A percentile compares a stretch with the other conserved stretches of the same genome.
These are phyloP conservation scores for Rhabdophis nuchalis DNA, from an alignment of 2,797 vertebrate species.

Conservation along the genomic window DNA sequence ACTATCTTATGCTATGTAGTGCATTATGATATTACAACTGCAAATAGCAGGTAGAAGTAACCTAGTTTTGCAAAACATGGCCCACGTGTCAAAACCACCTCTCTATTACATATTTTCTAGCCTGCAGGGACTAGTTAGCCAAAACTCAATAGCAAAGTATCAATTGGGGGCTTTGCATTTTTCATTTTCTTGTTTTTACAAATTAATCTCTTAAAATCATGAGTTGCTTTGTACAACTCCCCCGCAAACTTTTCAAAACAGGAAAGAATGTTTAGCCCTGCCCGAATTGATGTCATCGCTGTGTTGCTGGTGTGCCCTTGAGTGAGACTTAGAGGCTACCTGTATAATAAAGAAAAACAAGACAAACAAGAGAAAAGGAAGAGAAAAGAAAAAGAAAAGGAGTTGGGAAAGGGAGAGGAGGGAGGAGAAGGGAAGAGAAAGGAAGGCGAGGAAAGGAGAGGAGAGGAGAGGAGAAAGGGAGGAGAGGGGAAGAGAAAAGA, in stretches of 20 bases:
- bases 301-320: not conserved
- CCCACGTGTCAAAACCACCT: not conserved
- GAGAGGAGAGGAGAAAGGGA: too few species aligned
- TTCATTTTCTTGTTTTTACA: not conserved
- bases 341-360: not conserved
- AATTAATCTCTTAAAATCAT: not conserved
- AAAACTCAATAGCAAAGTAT: not conserved
- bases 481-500: too few species aligned
- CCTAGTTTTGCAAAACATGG: not conserved
- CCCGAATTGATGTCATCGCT: not conserved
- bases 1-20: not conserved
- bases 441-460: rapidly evolving
- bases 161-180: not conserved
- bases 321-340: not conserved
- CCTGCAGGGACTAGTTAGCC: not conserved
- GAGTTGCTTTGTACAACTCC: not conserved
- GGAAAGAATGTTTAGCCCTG: not conserved
- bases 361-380: not conserved
- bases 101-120: not conserved
- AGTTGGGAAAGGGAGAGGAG: rapidly evolving
- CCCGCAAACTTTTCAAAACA: not conserved
- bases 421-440: rapidly evolving
- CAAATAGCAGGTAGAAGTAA: not conserved
- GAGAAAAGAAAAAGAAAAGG: too few species aligned
- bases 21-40: not conserved